phyloP scores from a whole-genome alignment of 2,797 vertebrate species.

The Rhynchonycteris naso region DNA sequence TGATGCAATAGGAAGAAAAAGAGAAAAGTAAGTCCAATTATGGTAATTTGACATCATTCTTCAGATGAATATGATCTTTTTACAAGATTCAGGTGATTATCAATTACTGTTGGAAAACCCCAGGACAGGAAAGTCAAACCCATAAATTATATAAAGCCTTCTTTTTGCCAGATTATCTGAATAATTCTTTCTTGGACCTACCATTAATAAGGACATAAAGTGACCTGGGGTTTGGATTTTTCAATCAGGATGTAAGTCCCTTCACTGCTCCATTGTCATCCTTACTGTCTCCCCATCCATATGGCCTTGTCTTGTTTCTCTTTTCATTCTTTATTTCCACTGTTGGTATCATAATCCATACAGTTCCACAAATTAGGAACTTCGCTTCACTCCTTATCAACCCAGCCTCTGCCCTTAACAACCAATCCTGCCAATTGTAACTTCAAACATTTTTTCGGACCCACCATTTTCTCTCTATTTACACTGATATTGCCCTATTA shows the following conservation, averaged over 20 bases:
- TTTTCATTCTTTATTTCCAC: background rate
- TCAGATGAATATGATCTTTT: background rate
- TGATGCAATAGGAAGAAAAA: background rate
- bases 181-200: background rate
- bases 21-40: background rate
- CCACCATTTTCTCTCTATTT: background rate
- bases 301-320: background rate
- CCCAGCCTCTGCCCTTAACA: background rate
- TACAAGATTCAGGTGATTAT: background rate
- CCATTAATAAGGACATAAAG: background rate
- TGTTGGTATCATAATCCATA: background rate
- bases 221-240: background rate
- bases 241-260: background rate
- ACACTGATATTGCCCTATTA: background rate
- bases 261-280: background rate
- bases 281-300: background rate
- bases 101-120: background rate
- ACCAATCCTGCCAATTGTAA: background rate
- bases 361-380: background rate
- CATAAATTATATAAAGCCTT: background rate
- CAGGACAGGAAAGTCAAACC: background rate
- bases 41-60: background rate
- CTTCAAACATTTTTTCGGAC: background rate
- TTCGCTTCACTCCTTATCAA: background rate
- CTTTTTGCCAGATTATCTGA: slow-evolving; percentile 3